phyloP scores from a whole-genome alignment of 2,888 invertebrate species.

The Sesia apiformis region DNA sequence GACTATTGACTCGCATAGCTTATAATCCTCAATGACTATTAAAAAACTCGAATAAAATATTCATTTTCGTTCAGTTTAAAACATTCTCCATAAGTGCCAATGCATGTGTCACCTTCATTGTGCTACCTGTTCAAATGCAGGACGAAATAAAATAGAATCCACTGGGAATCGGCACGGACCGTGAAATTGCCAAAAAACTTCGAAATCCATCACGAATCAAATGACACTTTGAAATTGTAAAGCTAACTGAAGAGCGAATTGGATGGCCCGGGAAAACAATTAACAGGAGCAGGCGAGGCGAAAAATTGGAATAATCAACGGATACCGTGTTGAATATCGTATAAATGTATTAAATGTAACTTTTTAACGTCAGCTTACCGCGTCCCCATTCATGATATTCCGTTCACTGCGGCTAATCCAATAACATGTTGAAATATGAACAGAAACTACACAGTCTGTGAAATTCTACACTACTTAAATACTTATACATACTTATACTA shows the following conservation, averaged over 20 bases:
- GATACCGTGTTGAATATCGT: constrained; percentile 38
- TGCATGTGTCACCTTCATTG: background rate
- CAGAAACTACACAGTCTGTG: too few relatives aligned
- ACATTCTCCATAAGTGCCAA: background rate
- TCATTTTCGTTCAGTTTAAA: background rate
- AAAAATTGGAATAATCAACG: constrained; percentile 64
- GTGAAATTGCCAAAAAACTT: constrained; percentile 70
- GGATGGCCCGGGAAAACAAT: constrained; percentile 63
- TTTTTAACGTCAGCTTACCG: constrained; percentile 32
- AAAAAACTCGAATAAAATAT: background rate
- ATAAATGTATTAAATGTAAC: constrained; percentile 51
- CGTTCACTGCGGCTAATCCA: too few relatives aligned
- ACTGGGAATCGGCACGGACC: constrained; percentile 46
- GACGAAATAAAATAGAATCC: constrained; percentile 51
- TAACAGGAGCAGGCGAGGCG: constrained; percentile 47
- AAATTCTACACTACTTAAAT: too few relatives aligned
- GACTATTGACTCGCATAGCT: too few relatives aligned
- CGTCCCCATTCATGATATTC: background rate
- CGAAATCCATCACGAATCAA: constrained; percentile 69
- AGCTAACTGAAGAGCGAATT: constrained; percentile 63
- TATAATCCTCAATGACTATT: too few relatives aligned
- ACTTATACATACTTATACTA: too few relatives aligned
- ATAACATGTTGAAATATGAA: too few relatives aligned
- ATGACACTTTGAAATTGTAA: constrained; percentile 70
- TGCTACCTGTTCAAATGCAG: constrained; percentile 3